Base-by-base conservation (phyloP, 2,888 invertebrate genomes). In the Tenthredo amoena region DNA sequence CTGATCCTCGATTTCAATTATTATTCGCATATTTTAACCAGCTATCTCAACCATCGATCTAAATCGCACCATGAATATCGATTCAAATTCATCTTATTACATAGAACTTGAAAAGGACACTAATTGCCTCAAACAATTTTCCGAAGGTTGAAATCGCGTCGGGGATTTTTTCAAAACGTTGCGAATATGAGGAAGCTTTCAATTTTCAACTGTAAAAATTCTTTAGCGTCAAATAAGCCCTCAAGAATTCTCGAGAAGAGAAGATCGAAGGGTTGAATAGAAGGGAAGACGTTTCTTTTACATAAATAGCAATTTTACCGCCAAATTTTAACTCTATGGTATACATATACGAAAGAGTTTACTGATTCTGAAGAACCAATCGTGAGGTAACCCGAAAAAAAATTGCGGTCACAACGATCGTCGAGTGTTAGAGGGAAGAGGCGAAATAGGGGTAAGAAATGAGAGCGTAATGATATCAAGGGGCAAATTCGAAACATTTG, bases 401-500 rank as follows among this genome's bases (percentile, higher is more conserved):
- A 85, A 58, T 62, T 34, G 84, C 84, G 71, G 50, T 84, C 34
- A 47, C 72, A 68, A 37, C 26, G 71, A 55, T 71, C 40, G 26
- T 71, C 31, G 15, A 50, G 71, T 55, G 47, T 84, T 55, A 47
- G 21, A 34, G 65, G 37, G 71, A 47, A 7, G 84, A 62, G 31
- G 58, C 43, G 37, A 65, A 85, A 85, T 76, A 81, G 81, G 79
- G 76, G 43, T 79, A 68, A 85, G 77, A 85, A 47, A 65, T 76
- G 85, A 37, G 62, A 62, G 85, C 62, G 77, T 81, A 85, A 85
- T 85, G 85, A 76, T 77, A 76, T 72, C 26, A 62, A 34, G 79
- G 84, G 85, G 76, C 79, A 85, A 85, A 85, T 85, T 85, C 85
- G 77, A 81, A 85, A 55, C 85, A 85, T 85, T 85, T 76, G 62